Base-by-base conservation (phyloP, 2,888 invertebrate genomes). In the Cantharis lateralis region DNA sequence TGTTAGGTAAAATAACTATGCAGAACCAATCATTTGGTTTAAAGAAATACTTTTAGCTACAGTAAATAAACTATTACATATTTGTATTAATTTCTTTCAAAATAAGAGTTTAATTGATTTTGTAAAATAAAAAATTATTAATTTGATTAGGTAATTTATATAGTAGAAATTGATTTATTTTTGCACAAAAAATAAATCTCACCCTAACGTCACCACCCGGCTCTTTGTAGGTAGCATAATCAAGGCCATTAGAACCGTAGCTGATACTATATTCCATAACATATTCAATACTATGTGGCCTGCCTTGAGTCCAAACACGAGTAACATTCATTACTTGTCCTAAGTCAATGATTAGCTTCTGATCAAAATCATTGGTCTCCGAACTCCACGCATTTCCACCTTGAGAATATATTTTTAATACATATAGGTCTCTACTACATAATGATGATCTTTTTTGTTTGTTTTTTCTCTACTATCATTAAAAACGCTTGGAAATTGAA, bases 381-480 rank as follows among this genome's bases (percentile, higher is more conserved):
- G 98, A 95, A 81, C 96, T 95, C 98, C 98, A 98, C 86, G 96
- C 96, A 91, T 95, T 95, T 88, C 92, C 92, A 92, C 95, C 96
- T 96, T 93, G 85, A 88, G 78, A 76, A 71, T 77, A 62, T 61
- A 32, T 66, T 72, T 48, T 48, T 48, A 48, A 48, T 48, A 48
- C n/a, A 48, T n/a, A 7, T 48, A 48, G n/a, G 48, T 48, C n/a
- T n/a, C n/a, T 48, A 48, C n/a, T 48, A n/a, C n/a, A n/a, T 3
- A 24, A 24, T 24, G 7, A 4, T 48, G 48, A 48, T 48, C n/a
- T n/a, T 3, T 48, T 48, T 48, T 48, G 48, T 48, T 48, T 48
- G 48, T n/a, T 48, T 48, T 48, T 48, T n/a, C 9, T n/a, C 32
- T 32, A 13, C 11, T 32, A 13, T 13, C 3, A 13, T 24, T 0